phyloP scores from a whole-genome alignment of 2,797 vertebrate species.

The Serranus cabrilla region DNA sequence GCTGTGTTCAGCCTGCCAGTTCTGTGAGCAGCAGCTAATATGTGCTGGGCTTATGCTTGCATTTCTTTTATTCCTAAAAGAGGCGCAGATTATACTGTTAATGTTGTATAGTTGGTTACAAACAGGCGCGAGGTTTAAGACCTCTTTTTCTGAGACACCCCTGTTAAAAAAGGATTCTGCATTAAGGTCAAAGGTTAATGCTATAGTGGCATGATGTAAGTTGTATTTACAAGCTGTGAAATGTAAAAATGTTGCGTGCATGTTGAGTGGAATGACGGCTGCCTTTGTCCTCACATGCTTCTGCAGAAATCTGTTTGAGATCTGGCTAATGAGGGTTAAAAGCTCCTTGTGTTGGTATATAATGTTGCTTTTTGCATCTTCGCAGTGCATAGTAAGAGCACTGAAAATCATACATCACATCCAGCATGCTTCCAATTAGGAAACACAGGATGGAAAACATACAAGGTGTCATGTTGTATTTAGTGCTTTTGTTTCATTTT shows the following conservation, averaged over 20 bases:
- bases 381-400: neutral
- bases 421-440: conserved; percentile 1
- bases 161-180: conserved; percentile 7
- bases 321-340: conserved; percentile 30
- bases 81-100: conserved; percentile 69
- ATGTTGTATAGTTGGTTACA: conserved; percentile 51
- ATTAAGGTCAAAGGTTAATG: conserved; percentile 57
- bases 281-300: conserved; percentile 17
- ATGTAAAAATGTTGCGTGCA: conserved; percentile 15
- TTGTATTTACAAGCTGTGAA: conserved; percentile 21
- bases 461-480: neutral
- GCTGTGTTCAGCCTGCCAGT: conserved; percentile 70
- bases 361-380: conserved; percentile 14
- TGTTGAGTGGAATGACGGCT: conserved; percentile 1
- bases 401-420: neutral
- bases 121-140: conserved; percentile 52
- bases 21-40: conserved; percentile 69
- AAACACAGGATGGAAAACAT: conserved; percentile 5
- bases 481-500: neutral
- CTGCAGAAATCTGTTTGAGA: conserved; percentile 1
- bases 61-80: conserved; percentile 61
- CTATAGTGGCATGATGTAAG: conserved; percentile 21
- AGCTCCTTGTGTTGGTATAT: conserved; percentile 23
- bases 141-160: conserved; percentile 40
- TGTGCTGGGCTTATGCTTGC: conserved; percentile 68